Percentiles rank a stretch among this genome's conserved stretches.
phyloP scores from a whole-genome alignment of 2,113 vertebrate genomes.

The Hiodon alosoides region DNA sequence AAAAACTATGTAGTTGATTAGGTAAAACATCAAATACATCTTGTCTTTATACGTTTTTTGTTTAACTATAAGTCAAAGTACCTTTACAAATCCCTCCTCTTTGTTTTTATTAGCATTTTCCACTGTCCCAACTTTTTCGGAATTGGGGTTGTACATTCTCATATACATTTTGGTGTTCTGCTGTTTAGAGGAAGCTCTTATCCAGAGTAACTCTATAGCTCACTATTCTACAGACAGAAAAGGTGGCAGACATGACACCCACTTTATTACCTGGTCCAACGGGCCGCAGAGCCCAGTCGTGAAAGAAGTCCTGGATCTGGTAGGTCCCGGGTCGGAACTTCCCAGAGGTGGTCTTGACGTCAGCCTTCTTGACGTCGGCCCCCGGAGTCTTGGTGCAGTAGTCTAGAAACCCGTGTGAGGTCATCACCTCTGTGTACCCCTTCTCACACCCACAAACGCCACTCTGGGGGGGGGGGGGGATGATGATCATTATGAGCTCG shows the following conservation, averaged over 20 bases:
- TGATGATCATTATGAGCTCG: not conserved
- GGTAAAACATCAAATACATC: too few relatives aligned
- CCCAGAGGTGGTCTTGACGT: slow-evolving; percentile 86
- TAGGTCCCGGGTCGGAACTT: slow-evolving; percentile 83
- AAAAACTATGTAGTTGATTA: too few relatives aligned
- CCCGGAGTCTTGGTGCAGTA: slow-evolving; percentile 92
- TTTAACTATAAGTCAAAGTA: too few relatives aligned
- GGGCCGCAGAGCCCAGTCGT: slow-evolving; percentile 87
- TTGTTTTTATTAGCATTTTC: too few relatives aligned
- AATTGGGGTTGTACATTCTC: too few relatives aligned
- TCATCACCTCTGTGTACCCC: slow-evolving; percentile 93
- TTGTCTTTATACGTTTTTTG: too few relatives aligned
- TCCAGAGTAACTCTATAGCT: too few relatives aligned
- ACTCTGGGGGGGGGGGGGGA: slow-evolving; percentile 55
- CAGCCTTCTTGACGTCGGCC: slow-evolving; percentile 89
- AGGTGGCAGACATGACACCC: not conserved
- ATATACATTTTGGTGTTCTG: too few relatives aligned
- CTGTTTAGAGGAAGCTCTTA: too few relatives aligned
- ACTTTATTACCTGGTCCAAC: slow-evolving; percentile 80
- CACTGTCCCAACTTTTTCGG: too few relatives aligned
- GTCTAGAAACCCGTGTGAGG: slow-evolving; percentile 86
- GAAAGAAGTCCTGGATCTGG: slow-evolving; percentile 86
- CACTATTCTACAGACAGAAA: too few relatives aligned
- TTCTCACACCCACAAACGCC: slow-evolving; percentile 91
- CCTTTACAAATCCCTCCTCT: too few relatives aligned